phyloP scores from a whole-genome alignment of 2,113 vertebrate species.

The Crotalus viridis region DNA sequence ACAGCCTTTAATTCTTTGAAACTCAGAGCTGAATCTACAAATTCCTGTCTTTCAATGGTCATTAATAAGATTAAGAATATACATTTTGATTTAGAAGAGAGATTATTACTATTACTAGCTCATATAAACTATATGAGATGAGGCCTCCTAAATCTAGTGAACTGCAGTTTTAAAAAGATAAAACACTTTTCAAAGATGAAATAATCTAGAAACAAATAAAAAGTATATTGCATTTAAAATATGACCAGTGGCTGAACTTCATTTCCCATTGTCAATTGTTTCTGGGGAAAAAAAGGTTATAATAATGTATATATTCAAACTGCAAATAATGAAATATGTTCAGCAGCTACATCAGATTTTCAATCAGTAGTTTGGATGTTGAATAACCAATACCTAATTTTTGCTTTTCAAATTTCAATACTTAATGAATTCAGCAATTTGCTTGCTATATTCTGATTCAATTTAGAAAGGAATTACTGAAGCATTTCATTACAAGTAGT shows the following conservation, averaged over 20 bases:
- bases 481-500: not conserved
- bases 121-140: not conserved
- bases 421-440: not conserved
- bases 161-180: not conserved
- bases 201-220: constrained; percentile 4
- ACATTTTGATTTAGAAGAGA: not conserved
- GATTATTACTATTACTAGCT: not conserved
- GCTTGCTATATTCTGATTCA: not conserved
- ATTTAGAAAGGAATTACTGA: not conserved
- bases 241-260: not conserved
- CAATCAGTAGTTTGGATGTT: not conserved
- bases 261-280: not conserved
- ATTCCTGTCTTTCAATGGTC: not conserved
- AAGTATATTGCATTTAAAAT: not conserved
- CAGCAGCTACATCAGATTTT: not conserved
- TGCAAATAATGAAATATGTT: not conserved
- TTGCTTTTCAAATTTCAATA: not conserved
- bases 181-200: not conserved
- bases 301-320: constrained; percentile 17
- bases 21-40: not conserved
- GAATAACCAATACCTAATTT: not conserved
- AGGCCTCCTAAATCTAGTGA: not conserved
- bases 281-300: not conserved
- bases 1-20: not conserved
- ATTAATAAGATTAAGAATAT: not conserved